phyloP scores from a whole-genome alignment of 2,797 vertebrate species.

The Gadopsis marmoratus region DNA sequence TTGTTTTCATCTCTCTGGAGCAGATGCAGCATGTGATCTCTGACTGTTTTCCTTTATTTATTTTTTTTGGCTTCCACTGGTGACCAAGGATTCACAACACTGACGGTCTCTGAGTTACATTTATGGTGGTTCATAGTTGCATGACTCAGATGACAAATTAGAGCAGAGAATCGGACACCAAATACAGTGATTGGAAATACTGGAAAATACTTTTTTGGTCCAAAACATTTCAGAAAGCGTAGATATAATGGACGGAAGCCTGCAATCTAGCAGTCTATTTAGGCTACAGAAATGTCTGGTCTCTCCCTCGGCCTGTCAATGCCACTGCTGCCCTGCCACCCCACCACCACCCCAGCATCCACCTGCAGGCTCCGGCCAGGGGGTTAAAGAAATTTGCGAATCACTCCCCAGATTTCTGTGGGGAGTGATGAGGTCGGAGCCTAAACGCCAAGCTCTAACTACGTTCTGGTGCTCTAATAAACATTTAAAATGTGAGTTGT shows the following conservation, averaged over 20 bases:
- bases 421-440: too few relatives aligned
- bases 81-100: neutral
- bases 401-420: too few relatives aligned
- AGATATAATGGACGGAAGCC: neutral
- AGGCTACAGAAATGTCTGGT: too few relatives aligned
- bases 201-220: neutral
- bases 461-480: too few relatives aligned
- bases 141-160: neutral
- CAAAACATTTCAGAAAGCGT: neutral
- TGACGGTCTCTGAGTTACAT: neutral
- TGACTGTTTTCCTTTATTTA: neutral
- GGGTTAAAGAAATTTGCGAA: too few relatives aligned
- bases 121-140: neutral
- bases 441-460: too few relatives aligned
- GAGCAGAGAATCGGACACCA: neutral
- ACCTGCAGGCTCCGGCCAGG: too few relatives aligned
- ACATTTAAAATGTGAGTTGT: too few relatives aligned
- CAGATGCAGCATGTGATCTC: constrained; percentile 6
- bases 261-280: too few relatives aligned
- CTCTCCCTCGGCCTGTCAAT: too few relatives aligned
- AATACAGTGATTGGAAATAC: neutral
- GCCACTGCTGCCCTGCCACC: too few relatives aligned
- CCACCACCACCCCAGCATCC: too few relatives aligned
- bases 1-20: constrained; percentile 17
- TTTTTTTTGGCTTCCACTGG: neutral